Percentiles rank a stretch among this genome's conserved stretches.
phyloP scores from a whole-genome alignment of 1,140 invertebrate species.

The Pseudobourletiella spinata region DNA sequence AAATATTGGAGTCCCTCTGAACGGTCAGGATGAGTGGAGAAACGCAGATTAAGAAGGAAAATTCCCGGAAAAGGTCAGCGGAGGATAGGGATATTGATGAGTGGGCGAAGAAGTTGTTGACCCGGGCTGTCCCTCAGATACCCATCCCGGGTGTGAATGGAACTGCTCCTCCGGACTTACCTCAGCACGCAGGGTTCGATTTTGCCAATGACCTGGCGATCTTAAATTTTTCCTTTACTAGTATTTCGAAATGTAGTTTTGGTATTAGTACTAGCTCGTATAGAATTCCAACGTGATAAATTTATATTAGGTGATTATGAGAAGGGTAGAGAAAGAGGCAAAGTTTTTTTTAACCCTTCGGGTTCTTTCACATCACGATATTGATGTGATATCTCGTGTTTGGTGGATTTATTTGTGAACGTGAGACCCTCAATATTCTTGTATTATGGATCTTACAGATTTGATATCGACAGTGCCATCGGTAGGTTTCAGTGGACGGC shows the following conservation, averaged over 20 bases:
- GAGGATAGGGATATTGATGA: slow-evolving; percentile 30
- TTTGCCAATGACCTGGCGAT: neutral
- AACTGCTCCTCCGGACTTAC: neutral
- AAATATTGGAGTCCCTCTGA: too few relatives aligned
- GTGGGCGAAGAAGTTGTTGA: slow-evolving; percentile 28
- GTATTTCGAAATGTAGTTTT: too few relatives aligned
- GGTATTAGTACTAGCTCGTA: too few relatives aligned
- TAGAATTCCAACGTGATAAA: too few relatives aligned
- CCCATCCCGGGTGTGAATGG: neutral
- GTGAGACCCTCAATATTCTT: too few relatives aligned
- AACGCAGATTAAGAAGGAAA: neutral
- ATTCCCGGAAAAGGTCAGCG: neutral
- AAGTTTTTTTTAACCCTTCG: too few relatives aligned
- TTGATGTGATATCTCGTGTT: too few relatives aligned
- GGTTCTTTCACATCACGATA: too few relatives aligned
- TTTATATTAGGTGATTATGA: too few relatives aligned
- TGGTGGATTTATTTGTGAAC: too few relatives aligned
- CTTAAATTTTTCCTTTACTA: neutral
- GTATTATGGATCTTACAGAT: too few relatives aligned
- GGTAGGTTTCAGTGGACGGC: slow-evolving; percentile 33
- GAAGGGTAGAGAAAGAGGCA: too few relatives aligned
- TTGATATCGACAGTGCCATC: slow-evolving; percentile 34
- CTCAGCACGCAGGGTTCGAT: slow-evolving; percentile 1
- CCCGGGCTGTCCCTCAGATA: slow-evolving; percentile 19
- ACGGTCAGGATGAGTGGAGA: neutral